phyloP scores from a whole-genome alignment of 2,113 vertebrate genomes.

The Himantopus leucocephalus region DNA sequence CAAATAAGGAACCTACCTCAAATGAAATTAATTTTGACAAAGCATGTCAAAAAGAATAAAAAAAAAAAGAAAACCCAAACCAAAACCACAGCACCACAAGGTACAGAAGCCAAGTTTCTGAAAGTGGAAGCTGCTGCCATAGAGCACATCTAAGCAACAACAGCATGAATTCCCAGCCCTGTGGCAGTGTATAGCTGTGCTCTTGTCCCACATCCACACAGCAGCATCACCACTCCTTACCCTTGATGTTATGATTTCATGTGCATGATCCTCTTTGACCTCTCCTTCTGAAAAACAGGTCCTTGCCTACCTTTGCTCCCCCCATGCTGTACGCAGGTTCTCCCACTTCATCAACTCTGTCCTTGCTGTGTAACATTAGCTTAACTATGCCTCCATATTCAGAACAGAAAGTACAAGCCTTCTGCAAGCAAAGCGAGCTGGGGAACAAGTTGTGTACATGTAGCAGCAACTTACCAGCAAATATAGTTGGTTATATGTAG shows the following conservation, averaged over 20 bases:
- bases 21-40: background rate
- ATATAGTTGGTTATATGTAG: background rate
- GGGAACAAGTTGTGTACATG: background rate
- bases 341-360: background rate
- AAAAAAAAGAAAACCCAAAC: background rate
- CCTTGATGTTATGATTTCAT: background rate
- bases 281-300: background rate
- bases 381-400: background rate
- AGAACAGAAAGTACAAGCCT: background rate
- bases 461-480: background rate
- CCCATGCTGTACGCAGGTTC: rapidly evolving
- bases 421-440: background rate
- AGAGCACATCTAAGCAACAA: background rate
- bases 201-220: background rate
- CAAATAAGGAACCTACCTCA: background rate
- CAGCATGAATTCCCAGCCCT: background rate
- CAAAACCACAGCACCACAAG: background rate
- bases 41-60: background rate
- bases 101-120: background rate
- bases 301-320: background rate
- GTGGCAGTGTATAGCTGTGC: background rate
- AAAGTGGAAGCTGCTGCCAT: background rate
- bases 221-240: background rate
- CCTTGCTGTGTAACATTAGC: background rate
- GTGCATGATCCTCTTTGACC: background rate